phyloP scores from a whole-genome alignment of 2,888 invertebrate genomes.

The Drosophila borealis region DNA sequence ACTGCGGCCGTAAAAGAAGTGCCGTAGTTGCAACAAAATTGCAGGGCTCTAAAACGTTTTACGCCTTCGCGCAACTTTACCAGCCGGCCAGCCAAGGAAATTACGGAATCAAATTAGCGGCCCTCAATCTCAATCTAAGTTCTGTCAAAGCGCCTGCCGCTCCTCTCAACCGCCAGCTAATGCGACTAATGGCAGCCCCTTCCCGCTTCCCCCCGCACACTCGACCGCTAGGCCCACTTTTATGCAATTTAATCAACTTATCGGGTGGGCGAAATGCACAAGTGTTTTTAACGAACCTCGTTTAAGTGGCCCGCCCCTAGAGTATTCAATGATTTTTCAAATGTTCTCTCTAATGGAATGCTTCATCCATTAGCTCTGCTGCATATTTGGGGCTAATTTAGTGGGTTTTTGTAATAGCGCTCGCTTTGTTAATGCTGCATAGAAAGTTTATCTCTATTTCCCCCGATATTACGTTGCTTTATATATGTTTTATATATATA shows the following conservation, averaged over 20 bases:
- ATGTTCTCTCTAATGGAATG: slow-evolving; percentile 57
- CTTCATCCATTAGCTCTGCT: slow-evolving; percentile 48
- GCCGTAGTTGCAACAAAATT: slow-evolving; percentile 66
- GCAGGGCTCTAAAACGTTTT: slow-evolving; percentile 63
- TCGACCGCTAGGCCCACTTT: slow-evolving; percentile 47
- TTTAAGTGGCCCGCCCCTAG: slow-evolving; percentile 38
- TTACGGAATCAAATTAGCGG: slow-evolving; percentile 79
- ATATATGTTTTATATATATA: too few relatives aligned
- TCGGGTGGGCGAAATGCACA: slow-evolving; percentile 58
- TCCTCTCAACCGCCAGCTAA: slow-evolving; percentile 66
- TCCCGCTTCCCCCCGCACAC: not conserved
- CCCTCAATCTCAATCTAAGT: slow-evolving; percentile 79
- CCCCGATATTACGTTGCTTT: too few relatives aligned
- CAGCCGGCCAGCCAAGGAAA: slow-evolving; percentile 46
- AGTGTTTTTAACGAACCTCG: slow-evolving; percentile 40
- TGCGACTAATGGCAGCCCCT: slow-evolving; percentile 62
- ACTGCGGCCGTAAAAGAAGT: slow-evolving; percentile 62
- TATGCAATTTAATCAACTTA: slow-evolving; percentile 80
- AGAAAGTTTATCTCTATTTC: too few relatives aligned
- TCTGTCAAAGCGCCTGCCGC: slow-evolving; percentile 27
- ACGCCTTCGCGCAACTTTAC: slow-evolving; percentile 20
- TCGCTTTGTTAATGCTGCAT: slow-evolving; percentile 1
- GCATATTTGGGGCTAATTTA: slow-evolving; percentile 66
- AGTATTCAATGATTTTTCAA: slow-evolving; percentile 69
- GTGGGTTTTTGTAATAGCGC: slow-evolving; percentile 50